Evolutionary conservation across 2,113 vertebrate species (phyloP).

Genomic region (Syrrhaptes paradoxus): DNA sequence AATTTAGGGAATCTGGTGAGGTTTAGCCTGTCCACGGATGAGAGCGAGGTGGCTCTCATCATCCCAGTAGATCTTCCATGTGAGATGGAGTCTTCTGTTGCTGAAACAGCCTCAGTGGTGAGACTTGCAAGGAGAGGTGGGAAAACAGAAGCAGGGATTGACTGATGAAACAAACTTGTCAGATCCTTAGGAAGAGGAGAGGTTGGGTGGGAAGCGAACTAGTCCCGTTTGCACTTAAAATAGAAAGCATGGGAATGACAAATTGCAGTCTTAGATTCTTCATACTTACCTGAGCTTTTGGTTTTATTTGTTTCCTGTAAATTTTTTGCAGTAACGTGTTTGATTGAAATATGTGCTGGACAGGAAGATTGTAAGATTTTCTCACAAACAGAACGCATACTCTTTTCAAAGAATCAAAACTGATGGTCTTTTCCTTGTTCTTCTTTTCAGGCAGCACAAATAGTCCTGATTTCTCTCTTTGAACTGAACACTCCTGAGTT

Average conservation of each 20-base stretch:
- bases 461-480: slow-evolving; percentile 96
- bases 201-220: neutral
- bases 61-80: neutral
- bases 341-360: neutral
- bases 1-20: neutral
- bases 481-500: slow-evolving; percentile 98
- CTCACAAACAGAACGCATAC: neutral
- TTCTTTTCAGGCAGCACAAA: slow-evolving; percentile 88
- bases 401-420: neutral
- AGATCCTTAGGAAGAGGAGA: neutral
- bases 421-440: neutral
- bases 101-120: neutral
- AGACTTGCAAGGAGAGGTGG: neutral
- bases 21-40: neutral
- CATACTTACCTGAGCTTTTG: neutral
- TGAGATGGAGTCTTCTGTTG: neutral
- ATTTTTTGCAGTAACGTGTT: neutral
- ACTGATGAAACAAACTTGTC: neutral
- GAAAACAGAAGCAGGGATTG: neutral
- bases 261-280: neutral
- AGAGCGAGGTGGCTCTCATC: neutral
- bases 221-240: neutral
- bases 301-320: neutral
- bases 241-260: neutral
- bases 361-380: neutral